Base-by-base conservation (phyloP, 2,888 invertebrate genomes). In the Zootermopsis nevadensis region DNA sequence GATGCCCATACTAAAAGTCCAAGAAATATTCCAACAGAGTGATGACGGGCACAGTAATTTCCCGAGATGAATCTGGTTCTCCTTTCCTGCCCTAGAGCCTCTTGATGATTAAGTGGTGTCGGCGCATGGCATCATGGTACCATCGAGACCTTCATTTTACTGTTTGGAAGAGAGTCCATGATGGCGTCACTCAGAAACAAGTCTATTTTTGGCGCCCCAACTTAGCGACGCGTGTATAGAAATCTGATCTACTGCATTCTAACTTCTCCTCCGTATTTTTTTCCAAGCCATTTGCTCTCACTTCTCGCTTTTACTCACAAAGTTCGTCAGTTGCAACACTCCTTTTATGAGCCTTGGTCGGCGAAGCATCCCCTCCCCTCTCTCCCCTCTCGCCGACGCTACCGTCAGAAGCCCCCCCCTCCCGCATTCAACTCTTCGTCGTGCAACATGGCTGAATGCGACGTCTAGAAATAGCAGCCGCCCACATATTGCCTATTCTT, bases 391-490 rank as follows among this genome's bases (percentile, higher is more conserved):
- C 42, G 24, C 3, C 15, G 48, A 48, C 19, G 48, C 19, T 27
- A 19, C 8, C 66, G 66, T 27, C 30, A 31, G 27, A n/a, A n/a
- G n/a, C n/a, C n/a, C 53, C 48, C 53, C 30, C 38, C 38, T 30
- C 1, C 24, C 15, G 53, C 15, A 48, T 33, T 24, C 33, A 35
- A n/a, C n/a, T n/a, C n/a, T n/a, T n/a, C n/a, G 27, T n/a, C 22
- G n/a, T 22, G 31, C 55, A 53, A 55, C 55, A 6, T 55, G 15
- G 77, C 22, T 2, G 69, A 27, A 30, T 69, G 19, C 22, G 55
- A 19, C 48, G 38, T 79, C 79, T 66, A 24, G 81, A 69, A 83
- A 83, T 83, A 83, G 33, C 72, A 27, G 38, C 83, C 83, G 81
- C 83, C 83, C 55, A 83, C 83, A 76, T 72, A 2, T 53, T 2